Percentiles rank a stretch among this genome's conserved stretches.
Evolutionary conservation across 2,113 vertebrate genomes (phyloP).

Genomic region (Suncus etruscus): DNA sequence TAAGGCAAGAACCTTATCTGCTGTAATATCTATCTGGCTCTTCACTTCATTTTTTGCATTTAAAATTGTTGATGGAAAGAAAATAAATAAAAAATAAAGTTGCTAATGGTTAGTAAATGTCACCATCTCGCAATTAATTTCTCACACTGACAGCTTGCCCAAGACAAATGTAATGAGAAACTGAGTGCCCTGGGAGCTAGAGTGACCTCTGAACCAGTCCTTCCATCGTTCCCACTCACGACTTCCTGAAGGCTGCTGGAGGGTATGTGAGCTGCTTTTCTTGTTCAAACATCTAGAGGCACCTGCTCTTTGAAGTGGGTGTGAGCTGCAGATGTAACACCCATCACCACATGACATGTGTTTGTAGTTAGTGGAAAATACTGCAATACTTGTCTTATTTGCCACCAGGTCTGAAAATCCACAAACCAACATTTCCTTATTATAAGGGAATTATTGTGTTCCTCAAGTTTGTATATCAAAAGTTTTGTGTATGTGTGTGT

Average conservation of each 20-base stretch:
- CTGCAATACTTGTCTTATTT: constrained; percentile 48
- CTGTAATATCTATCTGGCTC: no score
- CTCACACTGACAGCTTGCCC: neutral
- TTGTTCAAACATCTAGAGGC: constrained; percentile 75
- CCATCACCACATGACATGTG: constrained; percentile 75
- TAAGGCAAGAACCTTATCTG: no score
- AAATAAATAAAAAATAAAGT: neutral
- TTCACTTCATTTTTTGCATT: neutral
- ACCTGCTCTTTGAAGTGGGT: constrained; percentile 83
- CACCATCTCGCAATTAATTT: neutral
- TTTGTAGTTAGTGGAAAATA: constrained; percentile 80
- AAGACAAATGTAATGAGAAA: neutral
- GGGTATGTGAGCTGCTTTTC: constrained; percentile 26
- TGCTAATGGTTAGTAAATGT: neutral
- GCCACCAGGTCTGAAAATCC: constrained; percentile 59
- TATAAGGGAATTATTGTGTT: constrained; percentile 38
- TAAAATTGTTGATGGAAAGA: neutral
- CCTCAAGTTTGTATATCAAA: constrained; percentile 24
- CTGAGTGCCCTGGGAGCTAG: neutral
- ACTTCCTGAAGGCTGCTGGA: constrained; percentile 67
- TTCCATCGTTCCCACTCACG: constrained; percentile 43
- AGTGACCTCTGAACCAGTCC: neutral
- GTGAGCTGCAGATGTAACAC: constrained; percentile 79
- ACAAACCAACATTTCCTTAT: constrained; percentile 64
- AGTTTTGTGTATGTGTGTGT: constrained; percentile 17